Base-by-base conservation (phyloP, 2,797 vertebrate genomes). In the Leptoclinus maculatus region DNA sequence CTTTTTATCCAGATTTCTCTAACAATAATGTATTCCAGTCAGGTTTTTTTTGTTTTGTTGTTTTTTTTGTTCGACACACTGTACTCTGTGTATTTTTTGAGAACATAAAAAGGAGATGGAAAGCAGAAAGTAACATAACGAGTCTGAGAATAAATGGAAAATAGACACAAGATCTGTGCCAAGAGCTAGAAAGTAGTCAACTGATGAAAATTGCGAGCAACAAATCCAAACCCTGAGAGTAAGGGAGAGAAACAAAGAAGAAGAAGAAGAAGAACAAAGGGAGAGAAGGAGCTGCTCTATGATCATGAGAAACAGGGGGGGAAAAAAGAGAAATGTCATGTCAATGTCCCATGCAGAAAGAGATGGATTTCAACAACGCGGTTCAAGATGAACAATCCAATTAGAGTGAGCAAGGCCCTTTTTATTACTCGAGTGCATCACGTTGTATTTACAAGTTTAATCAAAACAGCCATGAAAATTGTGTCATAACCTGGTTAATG, bases 401-500 rank as follows among this genome's bases (percentile, higher is more conserved):
- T 94, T 94, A 94, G 83, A 75, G 51, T 62, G 79, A 93, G 87
- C 88, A 85, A 83, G 83, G 39, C 57, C 65, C 47, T 78, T 92
- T 94, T 95, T 91, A 93, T 94, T 93, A 76, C 65, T 76, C 41
- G 67, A 87, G 59, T 80, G 74, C 71, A 71, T 84, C 41, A 70
- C 80, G 63, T 82, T 85, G 87, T 92, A 92, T 91, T 89, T 91
- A 88, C 79, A 91, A 74, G 74, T 91, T 91, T 91, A 94, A 94
- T 95, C 92, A 94, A 91, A 95, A 87, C 83, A 83, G 71, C 78
- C 82, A 68, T 86, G 85, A 83, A 92, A 80, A 87, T 71, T 88
- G 89, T 92, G 87, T 92, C 87, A 91, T 87, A 90, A 91, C 83
- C 84, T 92, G 87, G 90, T 92, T 95, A 92, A 95, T 95, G 92